These are phyloP conservation scores for Lacanobia wlatinum DNA, from an alignment of 2,888 invertebrate genomes.

Conservation along the genomic window DNA sequence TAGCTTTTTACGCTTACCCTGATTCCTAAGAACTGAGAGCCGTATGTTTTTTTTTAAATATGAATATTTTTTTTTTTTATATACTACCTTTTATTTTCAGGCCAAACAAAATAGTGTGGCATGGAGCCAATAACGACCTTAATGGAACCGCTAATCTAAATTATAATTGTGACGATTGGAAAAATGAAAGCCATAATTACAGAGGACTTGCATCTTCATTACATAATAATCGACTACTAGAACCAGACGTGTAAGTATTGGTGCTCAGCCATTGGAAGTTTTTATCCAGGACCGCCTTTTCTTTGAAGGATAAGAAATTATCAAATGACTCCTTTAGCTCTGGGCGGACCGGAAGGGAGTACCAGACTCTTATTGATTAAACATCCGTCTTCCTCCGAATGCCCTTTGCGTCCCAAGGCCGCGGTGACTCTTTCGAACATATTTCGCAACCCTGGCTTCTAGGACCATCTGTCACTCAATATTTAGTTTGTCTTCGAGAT, in stretches of 20 bases:
- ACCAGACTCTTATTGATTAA: no score
- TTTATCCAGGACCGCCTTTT: background rate
- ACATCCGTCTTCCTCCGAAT: background rate
- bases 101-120: conserved; percentile 83
- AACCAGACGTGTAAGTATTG: conserved; percentile 76
- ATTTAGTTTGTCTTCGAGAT: background rate
- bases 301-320: no score
- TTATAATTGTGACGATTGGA: conserved; percentile 78
- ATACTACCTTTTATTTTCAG: conserved; percentile 63
- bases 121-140: conserved; percentile 70
- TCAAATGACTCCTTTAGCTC: no score
- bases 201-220: conserved; percentile 79
- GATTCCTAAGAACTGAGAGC: no score
- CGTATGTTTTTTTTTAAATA: no score
- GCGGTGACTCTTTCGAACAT: no score
- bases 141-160: conserved; percentile 65
- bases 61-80: no score
- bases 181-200: conserved; percentile 63
- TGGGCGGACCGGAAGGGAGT: no score
- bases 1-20: no score
- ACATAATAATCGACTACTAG: conserved; percentile 70
- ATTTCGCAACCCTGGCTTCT: no score
- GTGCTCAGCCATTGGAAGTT: background rate
- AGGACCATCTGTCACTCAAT: background rate
- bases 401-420: no score